A percentile compares a stretch with the other conserved stretches of the same genome.
These are phyloP conservation scores for Brachionus manjavacas DNA, from an alignment of 1,140 invertebrate species.

Conservation along the genomic window DNA sequence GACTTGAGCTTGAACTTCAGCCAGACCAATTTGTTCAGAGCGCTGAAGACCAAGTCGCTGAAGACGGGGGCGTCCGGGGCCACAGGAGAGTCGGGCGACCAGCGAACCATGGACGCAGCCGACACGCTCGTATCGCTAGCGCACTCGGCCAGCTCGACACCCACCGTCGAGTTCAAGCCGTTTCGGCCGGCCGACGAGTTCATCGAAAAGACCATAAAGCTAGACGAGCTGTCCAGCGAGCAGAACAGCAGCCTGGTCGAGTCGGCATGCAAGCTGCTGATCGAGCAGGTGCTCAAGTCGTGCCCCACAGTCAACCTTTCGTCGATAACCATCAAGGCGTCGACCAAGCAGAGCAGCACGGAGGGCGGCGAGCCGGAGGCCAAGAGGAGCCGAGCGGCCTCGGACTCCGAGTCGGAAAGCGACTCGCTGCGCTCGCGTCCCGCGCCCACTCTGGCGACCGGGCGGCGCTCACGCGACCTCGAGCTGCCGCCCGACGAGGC, in stretches of 20 bases:
- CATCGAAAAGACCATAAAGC: slow-evolving; percentile 13
- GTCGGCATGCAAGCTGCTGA: neutral
- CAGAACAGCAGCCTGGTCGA: neutral
- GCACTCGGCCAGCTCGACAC: slow-evolving; percentile 3
- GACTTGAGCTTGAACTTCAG: neutral
- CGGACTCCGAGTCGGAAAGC: neutral
- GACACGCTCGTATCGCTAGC: slow-evolving; percentile 7
- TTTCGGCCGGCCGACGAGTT: neutral
- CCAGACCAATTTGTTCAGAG: neutral
- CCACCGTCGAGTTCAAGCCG: neutral
- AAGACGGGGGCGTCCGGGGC: neutral
- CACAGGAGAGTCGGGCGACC: neutral
- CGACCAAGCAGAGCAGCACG: neutral
- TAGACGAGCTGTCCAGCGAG: neutral
- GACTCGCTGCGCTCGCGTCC: neutral
- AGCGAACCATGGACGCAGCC: slow-evolving; percentile 1
- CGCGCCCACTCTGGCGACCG: slow-evolving; percentile 38
- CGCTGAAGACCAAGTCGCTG: neutral
- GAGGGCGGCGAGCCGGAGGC: neutral
- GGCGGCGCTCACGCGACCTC: slow-evolving; percentile 2
- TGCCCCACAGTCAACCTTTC: neutral
- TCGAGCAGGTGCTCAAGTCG: slow-evolving; percentile 20
- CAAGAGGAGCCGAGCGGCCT: neutral
- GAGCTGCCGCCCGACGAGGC: slow-evolving; percentile 35
- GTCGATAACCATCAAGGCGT: neutral